Conservation (phyloP, 2,113 vertebrate genomes). For the Myodes glareolus region DNA sequence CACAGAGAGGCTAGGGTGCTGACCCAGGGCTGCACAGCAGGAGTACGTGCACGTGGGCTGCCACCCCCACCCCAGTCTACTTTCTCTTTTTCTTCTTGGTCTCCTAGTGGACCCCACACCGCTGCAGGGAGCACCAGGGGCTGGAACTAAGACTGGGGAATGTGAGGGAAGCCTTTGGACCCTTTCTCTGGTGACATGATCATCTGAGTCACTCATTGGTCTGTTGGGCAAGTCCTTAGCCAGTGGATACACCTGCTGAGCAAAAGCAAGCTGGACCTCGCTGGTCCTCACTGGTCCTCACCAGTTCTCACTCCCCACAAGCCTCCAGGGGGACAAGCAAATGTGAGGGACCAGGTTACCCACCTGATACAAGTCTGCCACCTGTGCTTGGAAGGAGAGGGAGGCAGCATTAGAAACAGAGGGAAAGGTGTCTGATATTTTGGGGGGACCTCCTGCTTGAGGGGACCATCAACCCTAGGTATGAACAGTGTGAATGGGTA, state of each 20-base stretch:
- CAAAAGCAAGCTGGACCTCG: not conserved
- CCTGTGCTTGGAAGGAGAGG: not conserved
- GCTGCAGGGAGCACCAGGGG: accelerated
- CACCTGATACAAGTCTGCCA: accelerated
- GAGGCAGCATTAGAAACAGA: accelerated
- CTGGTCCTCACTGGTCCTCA: not conserved
- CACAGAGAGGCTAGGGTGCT: not conserved
- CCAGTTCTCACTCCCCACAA: not conserved
- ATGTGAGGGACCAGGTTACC: too few species aligned
- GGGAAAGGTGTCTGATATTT: not conserved
- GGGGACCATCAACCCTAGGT: not conserved
- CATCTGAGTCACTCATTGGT: not conserved
- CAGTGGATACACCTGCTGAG: not conserved
- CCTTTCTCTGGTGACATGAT: not conserved
- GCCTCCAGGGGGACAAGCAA: not conserved
- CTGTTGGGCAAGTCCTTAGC: not conserved
- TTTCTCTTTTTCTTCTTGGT: too few species aligned
- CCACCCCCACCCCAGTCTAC: too few species aligned
- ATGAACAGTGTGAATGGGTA: not conserved
- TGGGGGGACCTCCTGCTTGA: not conserved
- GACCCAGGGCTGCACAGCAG: not conserved
- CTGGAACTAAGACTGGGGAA: not conserved
- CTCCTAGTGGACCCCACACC: not conserved
- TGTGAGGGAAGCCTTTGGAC: too few species aligned
- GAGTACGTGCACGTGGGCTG: not conserved